Base-by-base conservation (phyloP, 2,888 invertebrate genomes). In the Lasioglossum leucozonium region DNA sequence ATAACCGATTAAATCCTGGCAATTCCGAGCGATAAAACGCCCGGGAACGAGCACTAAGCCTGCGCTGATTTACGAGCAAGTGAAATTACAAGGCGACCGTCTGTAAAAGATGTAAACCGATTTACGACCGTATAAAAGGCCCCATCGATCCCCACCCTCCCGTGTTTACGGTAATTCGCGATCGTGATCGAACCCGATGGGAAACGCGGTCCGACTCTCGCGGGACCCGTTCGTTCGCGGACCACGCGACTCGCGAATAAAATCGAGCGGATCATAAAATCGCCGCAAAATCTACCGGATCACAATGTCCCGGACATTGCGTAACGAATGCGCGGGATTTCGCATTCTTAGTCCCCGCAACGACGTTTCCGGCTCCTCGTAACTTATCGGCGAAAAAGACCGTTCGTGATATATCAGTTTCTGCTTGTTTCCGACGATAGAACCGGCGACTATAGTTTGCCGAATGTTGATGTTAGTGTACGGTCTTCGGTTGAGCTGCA, bases 81-180 rank as follows among this genome's bases (percentile, higher is more conserved):
- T 75, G 58, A 77, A 84, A 80, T 84, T 75, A 80, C 84, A 47
- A 55, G 67, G 55, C 11, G 47, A 10, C 72, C 58, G 67, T 62
- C 72, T 74, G 77, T 71, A 77, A 79, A 84, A 77, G 71, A 84
- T 84, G 79, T 79, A 79, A 85, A 84, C 72, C 79, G 67, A 79
- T 79, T 85, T 83, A 85, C 84, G 79, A 77, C n/a, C 67, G 34
- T 44, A 37, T 84, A 37, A 73, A 76, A 77, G 42, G 58, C 73
- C 51, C 62, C 72, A 16, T 73, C 51, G 79, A 72, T 74, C 42
- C n/a, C 71, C 73, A 26, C 18, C 40, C 11, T 55, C 69, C 34
- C 30, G n/a, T n/a, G 73, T 55, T 79, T 40, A 62, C 79, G 79
- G 65, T 79, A 42, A 77, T 62, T 62, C 72, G 37, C 55, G 72